Evolutionary conservation across 1,140 invertebrate genomes (phyloP), one percentile per base, ranked within the genome.

Genomic region (Drosophila sp.): DNA sequence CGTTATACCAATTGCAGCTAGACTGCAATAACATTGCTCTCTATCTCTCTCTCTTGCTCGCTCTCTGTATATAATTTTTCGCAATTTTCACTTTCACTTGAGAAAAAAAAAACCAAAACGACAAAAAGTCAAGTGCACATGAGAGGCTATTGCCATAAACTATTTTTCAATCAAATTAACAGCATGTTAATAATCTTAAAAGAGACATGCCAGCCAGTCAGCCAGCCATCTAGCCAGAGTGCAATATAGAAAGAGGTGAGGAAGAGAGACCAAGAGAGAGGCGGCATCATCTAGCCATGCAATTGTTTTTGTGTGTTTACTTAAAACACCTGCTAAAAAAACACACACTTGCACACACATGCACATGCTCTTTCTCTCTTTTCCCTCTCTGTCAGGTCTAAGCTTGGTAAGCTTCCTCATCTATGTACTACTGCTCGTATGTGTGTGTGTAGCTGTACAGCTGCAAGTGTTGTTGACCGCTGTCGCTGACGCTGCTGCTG

Each of bases 161-260:
- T 80, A 86, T 79, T 86, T 85, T 86, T 83, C 83, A 87, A 86
- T 86, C 84, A 86, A 89, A 79, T 87, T 83, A 86, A 89, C 83
- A 89, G 70, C 80, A 89, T 89, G 83, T 86, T 86, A 86, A 86
- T 86, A 76, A 72, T 50, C 83, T 72, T 61, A 64, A 66, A 72
- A 80, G 78, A 80, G 63, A 71, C 78, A 80, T 75, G 40, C 72
- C 64, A 70, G 33, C 63, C 27, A 38, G 35, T 10, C 55, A 72
- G 71, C 47, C 68, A 79, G 33, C 68, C 64, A 66, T 33, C 58
- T n/a, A 38, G 35, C 35, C 35, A 38, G 10, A 79, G 62, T 70
- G 47, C 29, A 23, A 35, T 54, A 58, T 25, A 60, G 44, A 35
- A n/a, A 25, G 29, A 58, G 27, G 29, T 10, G 33, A 35, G 30